These are phyloP conservation scores for Ophthalmolycus amberensis DNA, from an alignment of 2,113 vertebrate species.

Conservation along the genomic window DNA sequence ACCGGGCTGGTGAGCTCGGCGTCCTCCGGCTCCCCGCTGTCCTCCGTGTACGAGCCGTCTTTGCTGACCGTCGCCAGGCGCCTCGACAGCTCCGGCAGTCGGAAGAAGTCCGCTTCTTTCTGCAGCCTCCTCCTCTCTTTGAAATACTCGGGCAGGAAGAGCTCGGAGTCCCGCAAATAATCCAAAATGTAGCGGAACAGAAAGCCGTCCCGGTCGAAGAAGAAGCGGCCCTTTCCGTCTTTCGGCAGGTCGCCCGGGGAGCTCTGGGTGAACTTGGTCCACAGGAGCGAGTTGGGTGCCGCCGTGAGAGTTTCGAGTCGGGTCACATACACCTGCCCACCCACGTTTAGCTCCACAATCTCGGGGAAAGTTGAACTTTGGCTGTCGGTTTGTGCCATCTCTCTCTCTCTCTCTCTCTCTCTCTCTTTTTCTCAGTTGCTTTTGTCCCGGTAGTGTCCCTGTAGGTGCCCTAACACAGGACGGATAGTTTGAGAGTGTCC, in stretches of 20 bases:
- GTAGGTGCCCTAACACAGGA: constrained; percentile 4
- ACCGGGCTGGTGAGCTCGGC: constrained; percentile 70
- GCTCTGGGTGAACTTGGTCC: constrained; percentile 90
- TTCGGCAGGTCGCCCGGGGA: constrained; percentile 87
- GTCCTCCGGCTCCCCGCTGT: constrained; percentile 84
- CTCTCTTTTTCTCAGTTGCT: neutral
- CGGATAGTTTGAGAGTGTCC: constrained; percentile 21
- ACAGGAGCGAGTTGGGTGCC: constrained; percentile 91
- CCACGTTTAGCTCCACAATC: constrained; percentile 96
- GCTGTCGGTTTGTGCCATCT: constrained; percentile 75
- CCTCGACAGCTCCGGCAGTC: constrained; percentile 89
- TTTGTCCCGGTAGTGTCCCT: neutral
- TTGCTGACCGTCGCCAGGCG: constrained; percentile 84
- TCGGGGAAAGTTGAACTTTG: constrained; percentile 84
- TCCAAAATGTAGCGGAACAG: constrained; percentile 97
- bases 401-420: constrained; percentile 11
- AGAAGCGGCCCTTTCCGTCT: constrained; percentile 96
- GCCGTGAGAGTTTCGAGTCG: constrained; percentile 90
- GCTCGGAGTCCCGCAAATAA: constrained; percentile 91
- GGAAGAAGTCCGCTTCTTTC: constrained; percentile 94
- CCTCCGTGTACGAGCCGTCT: constrained; percentile 80
- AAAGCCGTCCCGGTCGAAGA: constrained; percentile 95
- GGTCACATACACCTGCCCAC: constrained; percentile 96
- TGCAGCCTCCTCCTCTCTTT: constrained; percentile 91
- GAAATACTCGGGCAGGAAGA: constrained; percentile 93